phyloP scores from a whole-genome alignment of 2,113 vertebrate genomes.

The Isichthys henryi region DNA sequence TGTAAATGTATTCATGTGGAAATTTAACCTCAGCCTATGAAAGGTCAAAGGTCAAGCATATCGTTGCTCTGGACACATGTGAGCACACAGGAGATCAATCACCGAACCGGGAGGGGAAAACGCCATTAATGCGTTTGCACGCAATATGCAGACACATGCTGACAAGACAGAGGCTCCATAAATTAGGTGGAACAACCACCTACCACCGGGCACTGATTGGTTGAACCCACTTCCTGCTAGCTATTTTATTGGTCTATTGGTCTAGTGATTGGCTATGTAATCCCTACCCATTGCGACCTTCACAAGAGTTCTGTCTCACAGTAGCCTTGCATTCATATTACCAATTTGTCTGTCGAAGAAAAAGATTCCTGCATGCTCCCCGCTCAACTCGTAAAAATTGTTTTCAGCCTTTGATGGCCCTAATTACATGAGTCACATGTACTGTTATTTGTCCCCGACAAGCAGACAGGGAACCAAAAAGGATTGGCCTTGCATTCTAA shows the following conservation, averaged over 20 bases:
- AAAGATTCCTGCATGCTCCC: neutral
- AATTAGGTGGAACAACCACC: neutral
- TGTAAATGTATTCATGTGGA: neutral
- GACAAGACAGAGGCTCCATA: neutral
- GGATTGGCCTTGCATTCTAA: neutral
- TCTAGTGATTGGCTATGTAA: neutral
- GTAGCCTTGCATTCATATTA: neutral
- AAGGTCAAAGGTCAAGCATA: neutral
- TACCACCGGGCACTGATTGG: neutral
- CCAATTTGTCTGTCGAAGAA: neutral
- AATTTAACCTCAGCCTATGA: neutral
- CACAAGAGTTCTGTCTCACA: neutral
- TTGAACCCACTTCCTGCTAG: neutral
- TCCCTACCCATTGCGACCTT: neutral
- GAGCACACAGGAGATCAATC: neutral
- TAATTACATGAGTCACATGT: constrained; percentile 4
- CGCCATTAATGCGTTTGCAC: neutral
- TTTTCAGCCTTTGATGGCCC: constrained; percentile 8
- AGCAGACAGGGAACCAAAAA: neutral
- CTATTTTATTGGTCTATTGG: neutral
- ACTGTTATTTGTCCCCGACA: neutral
- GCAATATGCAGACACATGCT: neutral
- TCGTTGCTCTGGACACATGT: neutral
- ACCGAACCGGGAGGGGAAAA: neutral
- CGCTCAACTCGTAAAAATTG: neutral